These are phyloP conservation scores for Neodontobutis hainanensis DNA, from an alignment of 2,113 vertebrate species.

Conservation along the genomic window DNA sequence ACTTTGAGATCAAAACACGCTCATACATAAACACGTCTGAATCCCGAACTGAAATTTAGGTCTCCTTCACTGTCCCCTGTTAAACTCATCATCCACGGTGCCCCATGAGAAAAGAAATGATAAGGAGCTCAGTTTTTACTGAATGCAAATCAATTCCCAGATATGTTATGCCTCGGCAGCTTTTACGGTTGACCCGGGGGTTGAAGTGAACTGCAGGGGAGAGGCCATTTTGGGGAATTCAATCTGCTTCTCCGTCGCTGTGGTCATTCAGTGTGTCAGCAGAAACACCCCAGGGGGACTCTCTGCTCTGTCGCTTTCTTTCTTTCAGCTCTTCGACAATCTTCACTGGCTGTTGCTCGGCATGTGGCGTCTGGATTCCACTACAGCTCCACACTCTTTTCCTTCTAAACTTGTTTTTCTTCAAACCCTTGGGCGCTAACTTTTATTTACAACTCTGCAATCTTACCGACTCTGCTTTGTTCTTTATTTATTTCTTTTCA, in stretches of 20 bases:
- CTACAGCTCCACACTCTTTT: not conserved
- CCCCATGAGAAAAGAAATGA: constrained; percentile 21
- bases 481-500: constrained; percentile 1
- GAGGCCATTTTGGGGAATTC: constrained; percentile 38
- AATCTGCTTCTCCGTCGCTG: constrained; percentile 40
- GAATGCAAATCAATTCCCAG: constrained; percentile 56
- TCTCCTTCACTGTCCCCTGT: constrained; percentile 5
- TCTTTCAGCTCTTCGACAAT: not conserved
- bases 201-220: constrained; percentile 27
- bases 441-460: constrained; percentile 8
- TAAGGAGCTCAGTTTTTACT: constrained; percentile 23
- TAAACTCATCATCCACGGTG: constrained; percentile 26
- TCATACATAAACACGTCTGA: constrained; percentile 1
- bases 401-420: constrained; percentile 8
- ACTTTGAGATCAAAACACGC: constrained; percentile 9
- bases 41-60: not conserved
- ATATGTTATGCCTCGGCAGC: constrained; percentile 38
- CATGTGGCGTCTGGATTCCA: constrained; percentile 2
- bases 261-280: constrained; percentile 49
- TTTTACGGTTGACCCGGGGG: constrained; percentile 36
- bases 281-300: constrained; percentile 22
- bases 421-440: not conserved
- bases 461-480: constrained; percentile 5
- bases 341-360: not conserved
- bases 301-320: constrained; percentile 9